Percentiles rank a stretch among this genome's conserved stretches.
Evolutionary conservation across 1,140 invertebrate genomes (phyloP).

Genomic region (Dryas iulia): DNA sequence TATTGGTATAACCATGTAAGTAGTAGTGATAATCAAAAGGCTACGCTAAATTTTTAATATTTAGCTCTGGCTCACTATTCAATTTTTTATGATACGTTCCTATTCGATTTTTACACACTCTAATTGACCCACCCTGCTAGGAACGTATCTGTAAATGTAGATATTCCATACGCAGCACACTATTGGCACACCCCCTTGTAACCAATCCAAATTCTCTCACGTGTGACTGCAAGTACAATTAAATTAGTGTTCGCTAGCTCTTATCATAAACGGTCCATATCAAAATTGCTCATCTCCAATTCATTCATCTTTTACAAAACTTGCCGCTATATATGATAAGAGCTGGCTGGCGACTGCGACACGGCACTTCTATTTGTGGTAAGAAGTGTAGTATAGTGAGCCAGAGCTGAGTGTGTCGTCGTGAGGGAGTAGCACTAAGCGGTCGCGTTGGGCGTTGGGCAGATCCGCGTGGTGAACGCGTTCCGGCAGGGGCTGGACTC

Average conservation of each 20-base stretch:
- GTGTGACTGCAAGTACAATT: slow-evolving; percentile 22
- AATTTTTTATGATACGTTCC: slow-evolving; percentile 11
- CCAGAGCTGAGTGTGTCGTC: slow-evolving; percentile 21
- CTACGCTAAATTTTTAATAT: slow-evolving; percentile 26
- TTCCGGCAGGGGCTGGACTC: slow-evolving; percentile 98
- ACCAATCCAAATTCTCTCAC: slow-evolving; percentile 10
- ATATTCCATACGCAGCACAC: slow-evolving; percentile 22
- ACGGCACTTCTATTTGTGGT: not conserved
- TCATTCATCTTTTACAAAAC: too few species aligned
- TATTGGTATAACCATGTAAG: slow-evolving; percentile 18
- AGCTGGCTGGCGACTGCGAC: not conserved
- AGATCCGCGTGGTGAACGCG: slow-evolving; percentile 99
- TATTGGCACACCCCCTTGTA: slow-evolving; percentile 27
- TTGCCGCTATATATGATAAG: not conserved
- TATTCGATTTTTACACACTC: slow-evolving; percentile 17
- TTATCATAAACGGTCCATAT: not conserved
- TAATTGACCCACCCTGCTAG: not conserved
- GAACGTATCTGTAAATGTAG: slow-evolving; percentile 22
- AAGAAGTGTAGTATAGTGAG: slow-evolving; percentile 18
- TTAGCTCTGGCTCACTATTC: slow-evolving; percentile 41
- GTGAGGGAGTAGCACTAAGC: slow-evolving; percentile 19
- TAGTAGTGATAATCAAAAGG: slow-evolving; percentile 28
- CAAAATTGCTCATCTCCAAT: not conserved
- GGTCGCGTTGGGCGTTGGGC: slow-evolving; percentile 39
- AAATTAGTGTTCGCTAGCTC: slow-evolving; percentile 1